Base-by-base conservation (phyloP, 2,113 vertebrate species). In the Malaclemys terrapin region DNA sequence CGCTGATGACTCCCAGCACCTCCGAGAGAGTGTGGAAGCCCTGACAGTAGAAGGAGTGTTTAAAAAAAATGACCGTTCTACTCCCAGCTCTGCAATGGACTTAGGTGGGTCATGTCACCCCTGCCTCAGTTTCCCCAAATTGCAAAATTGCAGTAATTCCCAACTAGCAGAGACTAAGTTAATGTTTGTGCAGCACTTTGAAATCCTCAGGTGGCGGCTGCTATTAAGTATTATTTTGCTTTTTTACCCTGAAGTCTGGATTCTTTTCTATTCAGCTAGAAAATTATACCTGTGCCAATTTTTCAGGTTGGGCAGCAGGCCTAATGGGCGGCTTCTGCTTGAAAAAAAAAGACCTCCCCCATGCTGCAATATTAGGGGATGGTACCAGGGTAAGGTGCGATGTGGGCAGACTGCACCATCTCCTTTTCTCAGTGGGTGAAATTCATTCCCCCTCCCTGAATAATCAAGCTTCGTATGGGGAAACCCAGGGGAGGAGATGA, bases 381-480 rank as follows among this genome's bases (percentile, higher is more conserved):
- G 20, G 47, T 20, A 54, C 19, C 59, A 62, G 52, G 0, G 38
- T 24, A 0, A 49, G n/a, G 69, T 85, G 29, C 27, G 22, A 25
- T 25, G 17, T 5, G 8, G 31, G 20, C 7, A 42, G 53, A 14
- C 50, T 24, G 42, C 72, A 81, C 8, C 76, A 80, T 19, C 9
- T 20, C 5, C 19, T 27, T 6, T 14, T 27, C 19, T 11, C 50
- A 2, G 1, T 0, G 20, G 25, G 35, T 87, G 10, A 52, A 4
- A 3, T 42, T 42, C 8, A 1, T 62, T 53, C 11, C 27, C 10
- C 52, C 72, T 38, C 72, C 38, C 35, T 49, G 56, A 8, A 3
- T 4, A 10, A 27, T 69, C 24, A 45, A 38, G 54, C 17, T 75
- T 29, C 1, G 1, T 0, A 50, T 75, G 62, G 47, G 25, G 2